These are phyloP conservation scores for Clarias gariepinus DNA, from an alignment of 2,113 vertebrate species.

Conservation along the genomic window DNA sequence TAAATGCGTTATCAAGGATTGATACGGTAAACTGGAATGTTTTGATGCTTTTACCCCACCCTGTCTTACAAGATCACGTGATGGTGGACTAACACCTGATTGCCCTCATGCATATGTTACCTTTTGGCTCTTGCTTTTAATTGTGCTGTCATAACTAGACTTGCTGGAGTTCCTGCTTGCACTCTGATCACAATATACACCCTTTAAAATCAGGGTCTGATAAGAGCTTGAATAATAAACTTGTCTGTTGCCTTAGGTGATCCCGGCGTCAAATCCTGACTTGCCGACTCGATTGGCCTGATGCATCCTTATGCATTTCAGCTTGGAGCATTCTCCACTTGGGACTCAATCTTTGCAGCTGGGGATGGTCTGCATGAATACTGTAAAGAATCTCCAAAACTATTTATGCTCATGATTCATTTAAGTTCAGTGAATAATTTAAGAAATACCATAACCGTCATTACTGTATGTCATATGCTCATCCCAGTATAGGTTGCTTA, in stretches of 20 bases:
- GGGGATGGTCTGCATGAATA: neutral
- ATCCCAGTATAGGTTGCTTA: neutral
- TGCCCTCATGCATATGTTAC: neutral
- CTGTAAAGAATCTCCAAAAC: neutral
- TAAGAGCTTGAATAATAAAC: neutral
- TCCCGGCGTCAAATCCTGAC: neutral
- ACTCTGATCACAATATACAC: constrained; percentile 1
- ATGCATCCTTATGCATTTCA: neutral
- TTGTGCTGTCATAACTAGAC: neutral
- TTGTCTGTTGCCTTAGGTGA: neutral
- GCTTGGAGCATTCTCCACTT: neutral
- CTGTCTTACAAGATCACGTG: neutral
- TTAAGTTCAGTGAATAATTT: neutral
- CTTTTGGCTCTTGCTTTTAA: neutral
- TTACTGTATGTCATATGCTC: neutral
- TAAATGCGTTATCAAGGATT: neutral
- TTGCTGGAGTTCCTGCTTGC: neutral
- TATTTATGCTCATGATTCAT: neutral
- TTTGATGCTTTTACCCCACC: neutral
- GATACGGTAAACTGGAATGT: neutral
- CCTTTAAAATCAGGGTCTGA: neutral
- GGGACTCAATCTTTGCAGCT: neutral
- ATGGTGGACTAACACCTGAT: neutral
- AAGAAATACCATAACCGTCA: neutral
- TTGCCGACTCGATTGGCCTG: neutral